These are phyloP conservation scores for Itoplectis maculator DNA, from an alignment of 2,888 invertebrate genomes.

Conservation along the genomic window DNA sequence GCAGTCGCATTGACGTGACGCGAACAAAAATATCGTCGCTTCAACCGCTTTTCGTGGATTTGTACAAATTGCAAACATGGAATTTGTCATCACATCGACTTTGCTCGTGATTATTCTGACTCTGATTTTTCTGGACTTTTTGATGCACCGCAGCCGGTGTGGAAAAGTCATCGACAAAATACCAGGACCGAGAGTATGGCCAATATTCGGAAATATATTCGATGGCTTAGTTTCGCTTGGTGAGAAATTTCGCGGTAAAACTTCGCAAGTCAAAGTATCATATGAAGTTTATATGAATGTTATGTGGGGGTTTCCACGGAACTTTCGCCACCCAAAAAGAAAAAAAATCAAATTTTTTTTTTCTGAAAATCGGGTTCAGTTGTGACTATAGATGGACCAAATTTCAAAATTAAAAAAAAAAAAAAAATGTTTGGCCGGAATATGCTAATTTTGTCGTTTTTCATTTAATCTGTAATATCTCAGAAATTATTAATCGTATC, in stretches of 20 bases:
- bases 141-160: not conserved
- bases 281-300: too few species aligned
- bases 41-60: not conserved
- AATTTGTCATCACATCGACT: not conserved
- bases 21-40: not conserved
- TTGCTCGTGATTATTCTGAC: not conserved
- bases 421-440: too few species aligned
- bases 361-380: too few species aligned
- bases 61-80: not conserved
- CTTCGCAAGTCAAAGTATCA: too few species aligned
- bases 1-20: not conserved
- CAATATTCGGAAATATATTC: not conserved
- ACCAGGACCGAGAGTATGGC: constrained; percentile 10
- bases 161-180: not conserved
- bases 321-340: too few species aligned
- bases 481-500: too few species aligned
- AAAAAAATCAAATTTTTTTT: too few species aligned
- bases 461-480: too few species aligned
- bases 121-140: not conserved
- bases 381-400: too few species aligned
- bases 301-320: too few species aligned
- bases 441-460: too few species aligned
- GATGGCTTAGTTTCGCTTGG: not conserved
- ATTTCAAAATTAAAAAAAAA: too few species aligned
- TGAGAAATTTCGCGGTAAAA: not conserved